A percentile compares a stretch with the other conserved stretches of the same genome.
phyloP scores from a whole-genome alignment of 1,140 invertebrate genomes.

The Drosophila setifemur region DNA sequence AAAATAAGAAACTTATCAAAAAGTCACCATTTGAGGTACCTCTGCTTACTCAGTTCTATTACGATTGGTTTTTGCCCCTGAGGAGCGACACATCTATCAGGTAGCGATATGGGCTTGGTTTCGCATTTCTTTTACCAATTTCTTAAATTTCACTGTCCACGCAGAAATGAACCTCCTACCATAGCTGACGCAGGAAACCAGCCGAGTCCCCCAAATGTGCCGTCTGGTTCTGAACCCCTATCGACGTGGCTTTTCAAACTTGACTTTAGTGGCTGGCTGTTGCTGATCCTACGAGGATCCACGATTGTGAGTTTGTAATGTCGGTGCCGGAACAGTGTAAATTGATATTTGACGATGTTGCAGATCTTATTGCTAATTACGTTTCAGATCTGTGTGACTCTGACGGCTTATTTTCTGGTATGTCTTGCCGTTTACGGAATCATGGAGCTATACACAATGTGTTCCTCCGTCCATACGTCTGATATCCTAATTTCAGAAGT shows the following conservation, averaged over 20 bases:
- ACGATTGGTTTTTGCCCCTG: slow-evolving; percentile 54
- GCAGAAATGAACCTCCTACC: too few relatives aligned
- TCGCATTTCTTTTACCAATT: too few relatives aligned
- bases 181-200: too few relatives aligned
- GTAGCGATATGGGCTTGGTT: too few relatives aligned
- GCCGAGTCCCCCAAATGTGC: neutral
- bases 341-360: slow-evolving; percentile 31
- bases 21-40: slow-evolving; percentile 29
- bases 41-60: slow-evolving; percentile 40
- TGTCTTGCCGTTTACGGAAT: slow-evolving; percentile 29
- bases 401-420: slow-evolving; percentile 30
- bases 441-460: slow-evolving; percentile 25
- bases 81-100: neutral
- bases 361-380: slow-evolving; percentile 58
- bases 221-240: slow-evolving; percentile 4
- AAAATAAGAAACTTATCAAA: slow-evolving; percentile 4
- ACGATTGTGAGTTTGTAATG: slow-evolving; percentile 52
- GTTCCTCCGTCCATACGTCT: neutral
- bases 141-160: too few relatives aligned
- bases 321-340: neutral
- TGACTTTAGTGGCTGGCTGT: neutral
- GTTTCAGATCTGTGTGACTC: slow-evolving; percentile 49
- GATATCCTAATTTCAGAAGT: slow-evolving; percentile 4
- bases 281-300: slow-evolving; percentile 8
- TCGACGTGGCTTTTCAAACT: neutral